Conservation (phyloP, 2,888 invertebrate genomes). For the Phymatocera aterrima region DNA sequence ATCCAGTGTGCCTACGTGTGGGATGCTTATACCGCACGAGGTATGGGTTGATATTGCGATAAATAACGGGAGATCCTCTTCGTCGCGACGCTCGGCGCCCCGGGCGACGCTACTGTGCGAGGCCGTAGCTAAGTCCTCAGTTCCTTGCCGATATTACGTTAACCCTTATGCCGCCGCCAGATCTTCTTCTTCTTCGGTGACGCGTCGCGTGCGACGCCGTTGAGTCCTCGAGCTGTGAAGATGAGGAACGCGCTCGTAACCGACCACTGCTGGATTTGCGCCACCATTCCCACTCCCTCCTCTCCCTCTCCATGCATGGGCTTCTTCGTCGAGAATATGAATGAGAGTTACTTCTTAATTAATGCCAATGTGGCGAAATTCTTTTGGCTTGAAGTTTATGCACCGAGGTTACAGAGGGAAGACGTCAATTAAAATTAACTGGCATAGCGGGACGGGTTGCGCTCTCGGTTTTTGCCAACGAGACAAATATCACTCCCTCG, state of each 20-base stretch:
- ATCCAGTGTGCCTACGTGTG: conserved; percentile 30
- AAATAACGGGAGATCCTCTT: conserved; percentile 71
- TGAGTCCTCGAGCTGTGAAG: conserved; percentile 31
- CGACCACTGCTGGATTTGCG: not conserved
- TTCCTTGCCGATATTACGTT: conserved; percentile 17
- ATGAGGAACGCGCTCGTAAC: conserved; percentile 29
- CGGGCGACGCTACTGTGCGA: conserved; percentile 69
- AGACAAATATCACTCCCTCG: not conserved
- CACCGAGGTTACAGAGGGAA: not conserved
- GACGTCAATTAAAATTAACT: not conserved
- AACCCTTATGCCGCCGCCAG: conserved; percentile 10
- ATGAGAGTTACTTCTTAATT: conserved; percentile 35
- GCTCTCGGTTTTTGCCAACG: not conserved
- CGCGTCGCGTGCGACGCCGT: conserved; percentile 22
- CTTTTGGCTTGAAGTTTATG: not conserved
- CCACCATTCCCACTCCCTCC: not conserved
- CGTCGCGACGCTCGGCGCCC: conserved; percentile 69
- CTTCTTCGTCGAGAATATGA: conserved; percentile 14
- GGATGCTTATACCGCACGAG: conserved; percentile 63
- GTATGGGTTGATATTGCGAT: conserved; percentile 74
- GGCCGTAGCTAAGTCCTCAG: conserved; percentile 31
- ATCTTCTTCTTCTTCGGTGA: conserved; percentile 29
- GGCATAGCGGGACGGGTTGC: not conserved
- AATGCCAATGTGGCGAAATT: conserved; percentile 25
- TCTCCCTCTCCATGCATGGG: conserved; percentile 9